A percentile compares a stretch with the other conserved stretches of the same genome.
phyloP scores from a whole-genome alignment of 2,888 invertebrate genomes.

The Terebella lapidaria region DNA sequence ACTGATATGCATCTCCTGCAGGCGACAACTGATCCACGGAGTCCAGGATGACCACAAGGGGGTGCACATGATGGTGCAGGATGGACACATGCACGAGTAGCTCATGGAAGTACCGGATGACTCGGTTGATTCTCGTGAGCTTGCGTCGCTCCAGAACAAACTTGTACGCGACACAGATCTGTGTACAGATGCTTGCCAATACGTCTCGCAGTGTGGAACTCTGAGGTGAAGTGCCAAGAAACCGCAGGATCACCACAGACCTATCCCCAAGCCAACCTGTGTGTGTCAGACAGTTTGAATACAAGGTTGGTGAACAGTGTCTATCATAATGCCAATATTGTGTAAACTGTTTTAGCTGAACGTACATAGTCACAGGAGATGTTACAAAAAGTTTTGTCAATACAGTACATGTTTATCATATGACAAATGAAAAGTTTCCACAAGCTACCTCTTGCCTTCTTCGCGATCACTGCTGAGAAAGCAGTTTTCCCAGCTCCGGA shows the following conservation, averaged over 20 bases:
- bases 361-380: no score
- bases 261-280: constrained; percentile 14
- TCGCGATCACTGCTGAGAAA: constrained; percentile 10
- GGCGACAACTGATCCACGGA: constrained; percentile 15
- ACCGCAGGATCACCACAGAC: constrained; percentile 23
- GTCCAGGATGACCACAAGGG: constrained; percentile 17
- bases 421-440: no score
- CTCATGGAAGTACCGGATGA: not conserved
- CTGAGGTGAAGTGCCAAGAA: constrained; percentile 28
- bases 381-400: no score
- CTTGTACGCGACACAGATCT: constrained; percentile 16
- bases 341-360: no score
- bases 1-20: not conserved
- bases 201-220: constrained; percentile 21
- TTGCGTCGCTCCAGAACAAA: not conserved
- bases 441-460: not conserved
- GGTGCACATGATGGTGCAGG: not conserved
- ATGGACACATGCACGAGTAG: not conserved
- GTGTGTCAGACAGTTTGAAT: no score
- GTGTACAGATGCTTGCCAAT: constrained; percentile 23
- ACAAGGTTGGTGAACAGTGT: no score
- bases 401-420: no score
- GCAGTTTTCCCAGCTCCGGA: constrained; percentile 21
- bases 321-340: no score
- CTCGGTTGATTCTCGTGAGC: not conserved